Evolutionary conservation across 2,797 vertebrate genomes (phyloP).

Genomic region (Muraenolepis orangiensis): DNA sequence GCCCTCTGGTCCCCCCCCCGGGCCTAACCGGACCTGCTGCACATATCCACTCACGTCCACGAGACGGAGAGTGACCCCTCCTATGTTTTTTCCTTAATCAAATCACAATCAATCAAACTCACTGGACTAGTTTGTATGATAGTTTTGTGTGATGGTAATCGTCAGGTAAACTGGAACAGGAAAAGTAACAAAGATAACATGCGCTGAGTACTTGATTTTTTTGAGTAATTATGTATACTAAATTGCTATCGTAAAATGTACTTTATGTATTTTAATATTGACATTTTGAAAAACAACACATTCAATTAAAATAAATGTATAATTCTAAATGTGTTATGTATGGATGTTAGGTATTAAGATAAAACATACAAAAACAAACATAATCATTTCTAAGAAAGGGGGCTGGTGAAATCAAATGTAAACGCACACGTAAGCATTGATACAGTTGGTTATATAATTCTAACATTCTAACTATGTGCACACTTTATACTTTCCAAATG

Average conservation of each 20-base stretch:
- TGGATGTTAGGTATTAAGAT: not conserved
- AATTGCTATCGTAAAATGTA: not conserved
- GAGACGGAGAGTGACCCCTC: conserved; percentile 36
- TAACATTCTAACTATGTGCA: conserved; percentile 11
- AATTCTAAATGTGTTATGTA: too few species aligned
- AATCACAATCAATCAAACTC: not conserved
- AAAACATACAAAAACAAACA: too few species aligned
- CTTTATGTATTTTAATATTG: not conserved
- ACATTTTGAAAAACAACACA: not conserved
- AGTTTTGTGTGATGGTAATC: too few species aligned
- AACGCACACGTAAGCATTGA: not conserved
- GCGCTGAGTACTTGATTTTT: not conserved
- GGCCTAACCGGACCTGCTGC: conserved; percentile 23
- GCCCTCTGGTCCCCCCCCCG: not conserved
- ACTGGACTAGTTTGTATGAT: not conserved
- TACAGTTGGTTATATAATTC: conserved; percentile 10
- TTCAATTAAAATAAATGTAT: too few species aligned
- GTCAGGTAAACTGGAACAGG: conserved; percentile 13
- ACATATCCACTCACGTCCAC: conserved; percentile 29
- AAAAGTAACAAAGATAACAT: not conserved
- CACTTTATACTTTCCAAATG: conserved; percentile 29
- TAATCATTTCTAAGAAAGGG: not conserved
- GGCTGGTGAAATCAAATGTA: too few species aligned
- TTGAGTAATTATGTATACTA: not conserved
- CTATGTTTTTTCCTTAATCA: not conserved